These are phyloP conservation scores for Emmelina monodactyla DNA, from an alignment of 2,888 invertebrate genomes.

Conservation along the genomic window DNA sequence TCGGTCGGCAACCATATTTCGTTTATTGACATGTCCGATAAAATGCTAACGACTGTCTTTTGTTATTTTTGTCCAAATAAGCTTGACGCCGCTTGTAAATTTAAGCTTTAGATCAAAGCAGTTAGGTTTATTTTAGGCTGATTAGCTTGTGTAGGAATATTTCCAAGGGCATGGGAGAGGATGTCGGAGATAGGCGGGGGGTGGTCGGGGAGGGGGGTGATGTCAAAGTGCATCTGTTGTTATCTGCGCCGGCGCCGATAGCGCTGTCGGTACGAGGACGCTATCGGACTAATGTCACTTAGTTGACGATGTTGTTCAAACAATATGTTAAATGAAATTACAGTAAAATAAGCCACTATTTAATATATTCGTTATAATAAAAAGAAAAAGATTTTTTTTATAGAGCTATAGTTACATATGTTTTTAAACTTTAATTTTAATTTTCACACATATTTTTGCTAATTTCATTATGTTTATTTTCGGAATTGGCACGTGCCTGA, in stretches of 20 bases:
- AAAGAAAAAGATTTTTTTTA: no score
- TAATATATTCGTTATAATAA: no score
- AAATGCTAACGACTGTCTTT: background rate
- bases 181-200: background rate
- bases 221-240: constrained; percentile 4
- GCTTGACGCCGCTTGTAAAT: no score
- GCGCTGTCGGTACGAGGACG: constrained; percentile 6
- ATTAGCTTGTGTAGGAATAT: background rate
- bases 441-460: no score
- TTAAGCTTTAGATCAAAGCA: background rate
- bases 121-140: background rate
- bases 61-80: background rate
- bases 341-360: no score
- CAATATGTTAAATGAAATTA: no score
- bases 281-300: background rate
- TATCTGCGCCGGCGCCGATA: constrained; percentile 4
- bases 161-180: constrained; percentile 1
- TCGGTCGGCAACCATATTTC: background rate
- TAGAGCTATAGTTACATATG: no score
- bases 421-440: no score
- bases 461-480: no score
- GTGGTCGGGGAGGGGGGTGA: no score
- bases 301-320: no score
- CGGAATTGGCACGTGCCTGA: no score
- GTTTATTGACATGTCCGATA: background rate